phyloP scores from a whole-genome alignment of 2,113 vertebrate genomes.

The Orthochromis malagaraziensis region DNA sequence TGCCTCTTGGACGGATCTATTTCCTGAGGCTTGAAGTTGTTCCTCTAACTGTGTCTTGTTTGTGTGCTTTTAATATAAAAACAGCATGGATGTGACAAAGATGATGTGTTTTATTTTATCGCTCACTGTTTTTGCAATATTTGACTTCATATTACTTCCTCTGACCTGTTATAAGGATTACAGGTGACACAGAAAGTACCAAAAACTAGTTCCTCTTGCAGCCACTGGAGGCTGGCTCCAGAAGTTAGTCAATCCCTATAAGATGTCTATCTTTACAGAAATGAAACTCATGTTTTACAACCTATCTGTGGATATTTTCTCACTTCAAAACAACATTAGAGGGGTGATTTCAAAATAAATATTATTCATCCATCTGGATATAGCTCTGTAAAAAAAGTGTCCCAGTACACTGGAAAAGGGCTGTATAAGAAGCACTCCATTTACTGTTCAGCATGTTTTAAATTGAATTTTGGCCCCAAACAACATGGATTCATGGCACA shows the following conservation, averaged over 20 bases:
- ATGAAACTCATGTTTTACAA: neutral
- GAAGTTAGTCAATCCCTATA: neutral
- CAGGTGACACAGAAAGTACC: neutral
- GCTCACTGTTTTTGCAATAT: neutral
- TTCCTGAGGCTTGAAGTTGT: neutral
- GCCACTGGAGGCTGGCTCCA: neutral
- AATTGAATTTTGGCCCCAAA: neutral
- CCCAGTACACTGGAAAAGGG: neutral
- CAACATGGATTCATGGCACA: neutral
- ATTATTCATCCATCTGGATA: neutral
- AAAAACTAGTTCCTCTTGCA: neutral
- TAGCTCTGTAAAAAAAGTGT: neutral
- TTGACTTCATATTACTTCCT: fast-evolving
- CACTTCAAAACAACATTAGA: neutral
- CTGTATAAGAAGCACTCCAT: neutral
- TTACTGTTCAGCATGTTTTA: neutral
- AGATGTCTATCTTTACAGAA: neutral
- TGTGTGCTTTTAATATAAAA: neutral
- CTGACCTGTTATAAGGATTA: neutral
- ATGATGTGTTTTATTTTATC: neutral
- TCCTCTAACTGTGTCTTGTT: neutral
- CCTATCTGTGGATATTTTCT: neutral
- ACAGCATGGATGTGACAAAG: neutral
- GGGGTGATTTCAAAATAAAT: neutral
- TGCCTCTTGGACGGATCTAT: fast-evolving